Percentiles rank a stretch among this genome's conserved stretches.
Conservation (phyloP, 2,888 invertebrate species). For the Clepsis dumicolana region DNA sequence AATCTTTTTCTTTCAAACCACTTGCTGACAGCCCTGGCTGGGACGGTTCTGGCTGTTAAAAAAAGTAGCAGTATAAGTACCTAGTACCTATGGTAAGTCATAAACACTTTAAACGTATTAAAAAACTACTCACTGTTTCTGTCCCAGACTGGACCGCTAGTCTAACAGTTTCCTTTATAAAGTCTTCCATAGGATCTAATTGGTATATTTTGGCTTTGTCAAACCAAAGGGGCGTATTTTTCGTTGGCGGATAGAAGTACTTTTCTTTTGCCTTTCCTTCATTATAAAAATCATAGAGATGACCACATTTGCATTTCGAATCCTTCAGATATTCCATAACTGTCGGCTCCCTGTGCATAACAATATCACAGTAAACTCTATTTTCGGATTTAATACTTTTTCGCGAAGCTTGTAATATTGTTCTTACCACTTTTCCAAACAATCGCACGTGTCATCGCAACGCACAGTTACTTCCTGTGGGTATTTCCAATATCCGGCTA, state of each 20-base stretch:
- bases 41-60: slow-evolving; percentile 61
- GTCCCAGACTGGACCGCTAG: slow-evolving; percentile 64
- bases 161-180: slow-evolving; percentile 66
- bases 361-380: background rate
- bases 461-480: slow-evolving; percentile 49
- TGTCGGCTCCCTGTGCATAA: slow-evolving; percentile 60
- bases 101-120: background rate
- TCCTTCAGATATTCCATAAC: slow-evolving; percentile 63
- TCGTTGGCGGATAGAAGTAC: slow-evolving; percentile 68
- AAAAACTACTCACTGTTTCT: slow-evolving; percentile 56
- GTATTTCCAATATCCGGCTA: slow-evolving; percentile 35
- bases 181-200: slow-evolving; percentile 71
- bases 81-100: background rate
- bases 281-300: slow-evolving; percentile 68
- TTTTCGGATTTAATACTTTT: background rate
- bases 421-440: slow-evolving; percentile 67
- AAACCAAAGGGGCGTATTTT: slow-evolving; percentile 61
- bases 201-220: slow-evolving; percentile 74
- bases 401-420: background rate
- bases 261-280: slow-evolving; percentile 63
- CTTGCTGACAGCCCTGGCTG: slow-evolving; percentile 63
- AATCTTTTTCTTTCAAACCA: slow-evolving; percentile 65
- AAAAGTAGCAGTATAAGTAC: background rate
- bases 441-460: slow-evolving; percentile 69
- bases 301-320: slow-evolving; percentile 74